These are phyloP conservation scores for Lepidocyrtoides sp. DNA, from an alignment of 2,888 invertebrate genomes.

Conservation along the genomic window DNA sequence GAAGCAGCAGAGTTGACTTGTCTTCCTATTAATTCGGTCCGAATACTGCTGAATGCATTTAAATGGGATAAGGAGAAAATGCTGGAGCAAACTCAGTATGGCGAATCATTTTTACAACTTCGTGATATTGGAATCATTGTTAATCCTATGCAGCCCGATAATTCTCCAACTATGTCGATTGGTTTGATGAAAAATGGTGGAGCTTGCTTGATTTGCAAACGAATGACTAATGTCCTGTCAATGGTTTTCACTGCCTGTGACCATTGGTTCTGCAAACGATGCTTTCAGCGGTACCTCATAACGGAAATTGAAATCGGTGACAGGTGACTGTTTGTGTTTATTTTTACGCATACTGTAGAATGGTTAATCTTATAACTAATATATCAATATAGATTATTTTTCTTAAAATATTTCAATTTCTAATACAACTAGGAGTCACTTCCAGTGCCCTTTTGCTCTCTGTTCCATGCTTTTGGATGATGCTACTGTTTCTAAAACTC, in stretches of 20 bases:
- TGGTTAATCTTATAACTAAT: not conserved
- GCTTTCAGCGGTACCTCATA: not conserved
- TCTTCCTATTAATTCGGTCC: not conserved
- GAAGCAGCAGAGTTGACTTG: not conserved
- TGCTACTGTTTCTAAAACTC: not conserved
- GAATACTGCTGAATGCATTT: not conserved
- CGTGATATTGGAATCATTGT: constrained; percentile 16
- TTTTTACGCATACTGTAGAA: not conserved
- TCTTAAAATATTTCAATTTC: too few relatives aligned
- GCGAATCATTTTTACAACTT: not conserved
- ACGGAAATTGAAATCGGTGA: constrained; percentile 10
- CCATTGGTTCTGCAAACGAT: not conserved
- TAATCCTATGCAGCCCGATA: not conserved
- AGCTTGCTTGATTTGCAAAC: not conserved
- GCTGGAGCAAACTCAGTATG: not conserved
- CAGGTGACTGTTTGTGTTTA: not conserved
- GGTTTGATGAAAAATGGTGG: not conserved
- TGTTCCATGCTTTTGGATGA: constrained; percentile 13
- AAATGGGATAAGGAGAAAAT: constrained; percentile 15
- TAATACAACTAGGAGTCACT: too few relatives aligned
- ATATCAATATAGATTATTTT: not conserved
- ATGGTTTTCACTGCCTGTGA: constrained; percentile 12
- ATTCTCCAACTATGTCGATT: not conserved
- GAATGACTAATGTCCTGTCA: not conserved
- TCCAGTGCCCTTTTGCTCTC: not conserved